phyloP scores from a whole-genome alignment of 2,113 vertebrate genomes.

The Chaenogobius annularis region DNA sequence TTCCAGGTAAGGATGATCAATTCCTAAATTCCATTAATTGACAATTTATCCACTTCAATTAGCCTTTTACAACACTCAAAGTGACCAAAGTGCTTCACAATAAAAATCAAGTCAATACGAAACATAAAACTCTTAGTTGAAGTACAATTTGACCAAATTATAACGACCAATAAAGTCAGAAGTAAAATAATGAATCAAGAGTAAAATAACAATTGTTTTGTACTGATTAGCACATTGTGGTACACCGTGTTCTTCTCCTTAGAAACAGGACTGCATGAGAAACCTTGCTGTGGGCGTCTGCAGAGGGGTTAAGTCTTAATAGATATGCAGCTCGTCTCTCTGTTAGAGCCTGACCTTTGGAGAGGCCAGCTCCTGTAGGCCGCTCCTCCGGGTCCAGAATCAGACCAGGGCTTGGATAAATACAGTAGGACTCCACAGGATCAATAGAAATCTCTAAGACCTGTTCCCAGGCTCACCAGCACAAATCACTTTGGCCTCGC shows the following conservation, averaged over 20 bases:
- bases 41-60: too few species aligned
- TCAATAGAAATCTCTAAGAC: slow-evolving; percentile 68
- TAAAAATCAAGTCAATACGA: too few species aligned
- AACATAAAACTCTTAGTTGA: too few species aligned
- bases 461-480: slow-evolving; percentile 66
- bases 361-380: slow-evolving; percentile 47
- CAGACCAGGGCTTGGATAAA: slow-evolving; percentile 55
- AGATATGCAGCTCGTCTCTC: slow-evolving; percentile 45
- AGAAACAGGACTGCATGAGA: slow-evolving; percentile 5
- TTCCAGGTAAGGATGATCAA: too few species aligned
- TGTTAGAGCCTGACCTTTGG: slow-evolving; percentile 66
- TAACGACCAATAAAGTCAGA: background rate
- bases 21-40: too few species aligned
- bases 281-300: background rate
- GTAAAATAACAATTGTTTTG: background rate
- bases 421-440: slow-evolving; percentile 63
- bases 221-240: background rate
- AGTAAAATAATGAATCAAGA: background rate
- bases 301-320: slow-evolving; percentile 28
- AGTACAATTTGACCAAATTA: background rate
- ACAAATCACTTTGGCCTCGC: slow-evolving; percentile 64
- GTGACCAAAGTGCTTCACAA: too few species aligned
- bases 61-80: too few species aligned
- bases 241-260: slow-evolving; percentile 4
- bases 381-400: slow-evolving; percentile 60